Conservation (phyloP, 2,797 vertebrate species). For the Molossus molossus region DNA sequence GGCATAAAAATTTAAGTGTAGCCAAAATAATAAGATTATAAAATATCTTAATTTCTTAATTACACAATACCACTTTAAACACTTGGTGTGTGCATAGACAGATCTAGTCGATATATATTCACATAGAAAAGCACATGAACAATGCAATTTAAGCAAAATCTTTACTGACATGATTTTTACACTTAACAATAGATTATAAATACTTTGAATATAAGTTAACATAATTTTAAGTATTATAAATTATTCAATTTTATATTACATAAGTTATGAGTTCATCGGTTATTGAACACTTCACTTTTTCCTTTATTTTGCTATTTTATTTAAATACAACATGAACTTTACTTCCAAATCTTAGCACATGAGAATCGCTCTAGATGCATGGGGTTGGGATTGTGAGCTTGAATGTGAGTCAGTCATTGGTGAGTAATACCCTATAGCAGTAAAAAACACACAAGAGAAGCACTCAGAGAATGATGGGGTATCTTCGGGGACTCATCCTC, state of each 20-base stretch:
- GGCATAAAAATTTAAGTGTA: not conserved
- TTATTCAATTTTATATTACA: not conserved
- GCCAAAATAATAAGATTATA: conserved; percentile 1
- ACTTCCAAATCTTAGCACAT: not conserved
- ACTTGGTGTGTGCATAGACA: not conserved
- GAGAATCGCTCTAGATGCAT: not conserved
- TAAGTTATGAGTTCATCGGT: not conserved
- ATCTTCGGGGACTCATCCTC: conserved; percentile 3
- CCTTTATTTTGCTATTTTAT: not conserved
- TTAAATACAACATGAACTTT: not conserved
- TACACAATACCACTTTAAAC: not conserved
- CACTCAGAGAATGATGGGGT: not conserved
- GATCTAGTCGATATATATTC: not conserved
- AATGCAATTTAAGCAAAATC: not conserved
- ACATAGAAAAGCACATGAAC: not conserved
- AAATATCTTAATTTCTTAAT: not conserved
- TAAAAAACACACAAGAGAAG: not conserved
- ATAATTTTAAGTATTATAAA: not conserved
- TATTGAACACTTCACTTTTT: not conserved
- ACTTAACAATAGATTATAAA: not conserved
- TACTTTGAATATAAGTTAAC: not conserved
- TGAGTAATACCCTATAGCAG: not conserved
- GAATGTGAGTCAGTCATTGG: not conserved
- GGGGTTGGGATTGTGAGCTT: not conserved
- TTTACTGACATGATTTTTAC: conserved; percentile 7